These are phyloP conservation scores for Leuciscus waleckii DNA, from an alignment of 2,797 vertebrate genomes.

Conservation along the genomic window DNA sequence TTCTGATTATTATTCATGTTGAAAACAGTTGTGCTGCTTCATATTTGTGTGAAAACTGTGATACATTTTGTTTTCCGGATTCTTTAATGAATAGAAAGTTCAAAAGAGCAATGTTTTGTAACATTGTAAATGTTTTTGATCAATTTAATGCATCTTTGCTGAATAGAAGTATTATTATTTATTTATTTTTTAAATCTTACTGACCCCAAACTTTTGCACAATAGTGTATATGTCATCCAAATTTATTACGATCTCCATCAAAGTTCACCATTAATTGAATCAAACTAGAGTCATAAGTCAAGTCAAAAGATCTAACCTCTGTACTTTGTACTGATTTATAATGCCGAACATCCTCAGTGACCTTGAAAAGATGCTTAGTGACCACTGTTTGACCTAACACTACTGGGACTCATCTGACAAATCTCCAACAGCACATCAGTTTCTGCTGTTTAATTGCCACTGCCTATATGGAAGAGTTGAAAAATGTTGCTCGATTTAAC, in stretches of 20 bases:
- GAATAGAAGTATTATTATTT: background rate
- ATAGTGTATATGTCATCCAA: background rate
- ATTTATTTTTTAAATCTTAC: background rate
- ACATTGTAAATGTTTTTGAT: background rate
- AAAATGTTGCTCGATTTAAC: background rate
- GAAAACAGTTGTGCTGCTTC: background rate
- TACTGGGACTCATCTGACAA: constrained; percentile 4
- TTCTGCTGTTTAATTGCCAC: background rate
- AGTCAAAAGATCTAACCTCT: constrained; percentile 1
- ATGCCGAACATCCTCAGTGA: constrained; percentile 8
- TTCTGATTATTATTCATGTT: too few species aligned
- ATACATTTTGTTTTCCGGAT: background rate
- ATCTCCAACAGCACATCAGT: constrained; percentile 16
- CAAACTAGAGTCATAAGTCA: background rate
- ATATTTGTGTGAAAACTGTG: background rate
- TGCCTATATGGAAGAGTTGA: background rate
- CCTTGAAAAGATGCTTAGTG: constrained; percentile 28
- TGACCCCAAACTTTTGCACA: background rate
- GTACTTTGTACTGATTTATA: background rate
- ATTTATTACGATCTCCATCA: background rate
- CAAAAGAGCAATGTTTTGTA: background rate
- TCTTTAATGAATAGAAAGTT: background rate
- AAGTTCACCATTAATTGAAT: background rate
- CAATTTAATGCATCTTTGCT: background rate
- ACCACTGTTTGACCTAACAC: too few species aligned